phyloP scores from a whole-genome alignment of 2,113 vertebrate genomes.

The Sander lucioperca region DNA sequence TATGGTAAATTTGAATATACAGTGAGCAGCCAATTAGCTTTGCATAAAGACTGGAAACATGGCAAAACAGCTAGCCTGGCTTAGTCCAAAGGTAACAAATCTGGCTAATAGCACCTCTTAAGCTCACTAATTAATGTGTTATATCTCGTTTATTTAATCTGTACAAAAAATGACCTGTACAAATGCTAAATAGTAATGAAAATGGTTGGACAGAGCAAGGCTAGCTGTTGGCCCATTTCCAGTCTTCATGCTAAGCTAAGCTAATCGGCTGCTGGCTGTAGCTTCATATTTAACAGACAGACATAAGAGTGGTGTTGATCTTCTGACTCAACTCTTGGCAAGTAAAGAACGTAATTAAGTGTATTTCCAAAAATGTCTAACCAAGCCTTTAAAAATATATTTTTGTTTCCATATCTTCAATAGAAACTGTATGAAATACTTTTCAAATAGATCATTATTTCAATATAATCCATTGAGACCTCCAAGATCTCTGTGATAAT shows the following conservation, averaged over 20 bases:
- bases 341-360: neutral
- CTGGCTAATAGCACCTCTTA: neutral
- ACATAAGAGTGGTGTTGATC: neutral
- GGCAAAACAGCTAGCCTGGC: neutral
- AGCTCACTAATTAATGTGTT: neutral
- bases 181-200: neutral
- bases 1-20: neutral
- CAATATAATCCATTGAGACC: too few species aligned
- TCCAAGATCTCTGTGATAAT: neutral
- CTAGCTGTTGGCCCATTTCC: neutral
- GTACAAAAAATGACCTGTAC: neutral
- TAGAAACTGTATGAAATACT: neutral
- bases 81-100: neutral
- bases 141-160: neutral
- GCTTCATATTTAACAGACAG: too few species aligned
- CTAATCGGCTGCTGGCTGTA: neutral
- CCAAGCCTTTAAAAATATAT: conserved; percentile 4
- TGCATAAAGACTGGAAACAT: conserved; percentile 2
- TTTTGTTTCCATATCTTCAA: neutral
- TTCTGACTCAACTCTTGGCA: neutral
- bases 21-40: neutral
- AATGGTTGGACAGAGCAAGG: neutral
- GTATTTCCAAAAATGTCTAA: neutral
- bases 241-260: neutral
- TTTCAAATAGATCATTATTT: neutral